Evolutionary conservation across 1,140 invertebrate genomes (phyloP).

Genomic region (Aphelenchoides avenae): DNA sequence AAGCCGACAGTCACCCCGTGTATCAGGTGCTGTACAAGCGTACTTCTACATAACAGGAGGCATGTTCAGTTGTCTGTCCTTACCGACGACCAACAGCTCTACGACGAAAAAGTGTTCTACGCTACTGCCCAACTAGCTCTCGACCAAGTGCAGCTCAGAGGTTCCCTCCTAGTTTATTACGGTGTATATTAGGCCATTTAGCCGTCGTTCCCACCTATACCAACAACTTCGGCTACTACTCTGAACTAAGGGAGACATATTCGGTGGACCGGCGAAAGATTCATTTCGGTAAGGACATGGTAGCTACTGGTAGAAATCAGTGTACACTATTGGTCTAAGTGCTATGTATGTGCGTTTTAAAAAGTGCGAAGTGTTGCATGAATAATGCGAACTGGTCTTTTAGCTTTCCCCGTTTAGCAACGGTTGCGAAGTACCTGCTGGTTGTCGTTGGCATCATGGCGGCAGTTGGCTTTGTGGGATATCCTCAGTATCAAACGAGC

Average conservation of each 20-base stretch:
- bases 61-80: constrained; percentile 4
- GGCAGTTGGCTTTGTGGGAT: too few relatives aligned
- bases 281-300: background rate
- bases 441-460: too few relatives aligned
- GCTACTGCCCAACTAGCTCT: background rate
- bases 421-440: too few relatives aligned
- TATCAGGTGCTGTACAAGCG: background rate
- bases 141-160: background rate
- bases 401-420: too few relatives aligned
- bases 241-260: background rate
- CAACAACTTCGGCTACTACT: background rate
- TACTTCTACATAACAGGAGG: background rate
- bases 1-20: constrained; percentile 1
- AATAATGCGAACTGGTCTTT: too few relatives aligned
- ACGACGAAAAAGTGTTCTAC: constrained; percentile 6
- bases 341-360: too few relatives aligned
- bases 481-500: too few relatives aligned
- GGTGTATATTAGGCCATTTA: background rate
- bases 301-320: too few relatives aligned
- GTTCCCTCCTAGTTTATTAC: background rate
- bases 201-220: background rate
- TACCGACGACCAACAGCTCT: background rate
- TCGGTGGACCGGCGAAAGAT: constrained; percentile 2
- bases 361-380: too few relatives aligned
- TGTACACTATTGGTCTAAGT: too few relatives aligned